Evolutionary conservation across 1,140 invertebrate genomes (phyloP).

Genomic region (Amyelois transitella): DNA sequence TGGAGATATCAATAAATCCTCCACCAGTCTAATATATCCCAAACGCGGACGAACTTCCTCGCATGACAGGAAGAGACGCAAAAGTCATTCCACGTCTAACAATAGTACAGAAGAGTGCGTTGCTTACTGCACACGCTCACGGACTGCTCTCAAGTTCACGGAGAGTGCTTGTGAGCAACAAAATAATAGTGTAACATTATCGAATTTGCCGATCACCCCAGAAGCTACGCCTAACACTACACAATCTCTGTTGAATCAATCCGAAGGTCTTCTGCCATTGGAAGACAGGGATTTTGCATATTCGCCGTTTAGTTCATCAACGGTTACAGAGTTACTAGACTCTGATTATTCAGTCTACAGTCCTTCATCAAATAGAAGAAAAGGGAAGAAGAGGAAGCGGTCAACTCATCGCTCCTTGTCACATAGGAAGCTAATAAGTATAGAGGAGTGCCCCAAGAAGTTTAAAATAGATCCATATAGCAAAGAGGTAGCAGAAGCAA

Average conservation of each 20-base stretch:
- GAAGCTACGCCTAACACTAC: conserved; percentile 35
- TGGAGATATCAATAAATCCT: conserved; percentile 42
- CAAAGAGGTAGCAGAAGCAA: conserved; percentile 36
- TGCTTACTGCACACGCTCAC: conserved; percentile 65
- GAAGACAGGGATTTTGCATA: conserved; percentile 72
- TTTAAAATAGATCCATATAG: conserved; percentile 54
- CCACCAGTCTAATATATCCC: conserved; percentile 24
- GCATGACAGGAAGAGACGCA: conserved; percentile 63
- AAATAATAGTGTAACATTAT: conserved; percentile 33
- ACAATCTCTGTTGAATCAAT: conserved; percentile 32
- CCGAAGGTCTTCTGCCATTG: conserved; percentile 61
- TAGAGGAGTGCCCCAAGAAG: conserved; percentile 55
- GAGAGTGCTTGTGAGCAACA: conserved; percentile 63
- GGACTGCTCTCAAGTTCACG: conserved; percentile 61
- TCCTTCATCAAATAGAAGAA: conserved; percentile 52
- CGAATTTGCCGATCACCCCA: conserved; percentile 29
- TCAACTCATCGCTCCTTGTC: conserved; percentile 60
- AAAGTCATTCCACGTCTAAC: conserved; percentile 38
- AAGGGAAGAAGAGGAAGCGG: conserved; percentile 65
- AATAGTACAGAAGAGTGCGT: conserved; percentile 53
- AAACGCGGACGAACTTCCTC: conserved; percentile 55
- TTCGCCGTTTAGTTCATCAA: conserved; percentile 72
- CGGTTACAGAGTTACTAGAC: conserved; percentile 64
- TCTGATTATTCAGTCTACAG: conserved; percentile 73
- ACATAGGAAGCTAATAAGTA: conserved; percentile 46